phyloP scores from a whole-genome alignment of 2,888 invertebrate genomes.

The Stenotaenia linearis region DNA sequence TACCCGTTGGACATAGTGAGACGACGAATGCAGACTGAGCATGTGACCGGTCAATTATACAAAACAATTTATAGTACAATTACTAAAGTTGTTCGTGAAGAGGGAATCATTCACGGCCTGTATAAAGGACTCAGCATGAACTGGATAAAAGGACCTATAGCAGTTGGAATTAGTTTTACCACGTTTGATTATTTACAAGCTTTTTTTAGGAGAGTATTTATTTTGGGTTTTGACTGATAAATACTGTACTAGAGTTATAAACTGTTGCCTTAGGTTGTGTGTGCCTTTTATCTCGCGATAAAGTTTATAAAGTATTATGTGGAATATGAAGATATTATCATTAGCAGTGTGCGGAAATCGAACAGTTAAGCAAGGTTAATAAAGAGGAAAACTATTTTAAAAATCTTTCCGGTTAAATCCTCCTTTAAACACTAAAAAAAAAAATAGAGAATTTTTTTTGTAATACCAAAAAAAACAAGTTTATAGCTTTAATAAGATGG shows the following conservation, averaged over 20 bases:
- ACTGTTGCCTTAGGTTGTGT: background rate
- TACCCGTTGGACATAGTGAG: constrained; percentile 95
- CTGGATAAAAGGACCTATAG: constrained; percentile 75
- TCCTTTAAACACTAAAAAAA: background rate
- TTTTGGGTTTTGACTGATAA: background rate
- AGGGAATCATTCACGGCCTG: constrained; percentile 81
- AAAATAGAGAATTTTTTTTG: background rate
- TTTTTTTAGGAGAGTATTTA: constrained; percentile 37
- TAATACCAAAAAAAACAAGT: background rate
- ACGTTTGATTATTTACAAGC: constrained; percentile 78
- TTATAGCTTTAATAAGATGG: background rate
- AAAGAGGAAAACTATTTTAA: background rate
- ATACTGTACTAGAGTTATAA: too few species aligned
- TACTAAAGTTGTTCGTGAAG: constrained; percentile 66
- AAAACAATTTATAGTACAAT: constrained; percentile 63
- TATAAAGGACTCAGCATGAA: constrained; percentile 99
- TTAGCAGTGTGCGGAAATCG: background rate
- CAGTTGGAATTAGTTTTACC: constrained; percentile 87
- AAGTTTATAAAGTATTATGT: too few species aligned
- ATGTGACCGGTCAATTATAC: constrained; percentile 54
- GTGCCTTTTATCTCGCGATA: background rate
- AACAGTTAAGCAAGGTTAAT: background rate
- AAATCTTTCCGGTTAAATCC: background rate
- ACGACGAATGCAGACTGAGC: constrained; percentile 62
- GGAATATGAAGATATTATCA: too few species aligned